Percentiles rank a stretch among this genome's conserved stretches.
These are phyloP conservation scores for Crioceris asparagi DNA, from an alignment of 2,888 invertebrate species.

Conservation along the genomic window DNA sequence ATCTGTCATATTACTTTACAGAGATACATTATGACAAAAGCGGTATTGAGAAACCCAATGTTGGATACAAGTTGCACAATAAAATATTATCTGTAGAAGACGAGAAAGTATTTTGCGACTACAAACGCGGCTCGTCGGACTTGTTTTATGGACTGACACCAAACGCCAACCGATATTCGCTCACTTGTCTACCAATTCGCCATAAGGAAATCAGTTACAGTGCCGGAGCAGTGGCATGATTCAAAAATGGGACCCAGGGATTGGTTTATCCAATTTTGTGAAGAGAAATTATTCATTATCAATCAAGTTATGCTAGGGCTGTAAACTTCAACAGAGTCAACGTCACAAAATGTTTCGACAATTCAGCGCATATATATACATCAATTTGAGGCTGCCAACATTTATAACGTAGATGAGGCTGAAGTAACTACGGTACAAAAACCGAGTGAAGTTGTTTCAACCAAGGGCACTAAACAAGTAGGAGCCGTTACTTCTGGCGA, in stretches of 20 bases:
- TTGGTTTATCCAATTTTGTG: conserved; percentile 1
- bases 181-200: conserved; percentile 3
- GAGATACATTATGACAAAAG: too few species aligned
- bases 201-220: conserved; percentile 1
- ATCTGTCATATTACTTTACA: too few species aligned
- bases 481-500: conserved; percentile 18
- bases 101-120: too few species aligned
- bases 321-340: conserved; percentile 2
- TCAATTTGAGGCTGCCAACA: conserved; percentile 3
- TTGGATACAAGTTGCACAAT: too few species aligned
- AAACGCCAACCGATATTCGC: neutral
- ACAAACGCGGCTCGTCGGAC: too few species aligned
- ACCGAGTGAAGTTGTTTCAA: conserved; percentile 10
- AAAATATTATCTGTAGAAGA: too few species aligned
- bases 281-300: conserved; percentile 3
- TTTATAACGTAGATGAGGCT: conserved; percentile 28
- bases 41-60: too few species aligned
- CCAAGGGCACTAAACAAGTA: conserved; percentile 6
- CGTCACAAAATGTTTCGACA: neutral
- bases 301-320: conserved; percentile 1
- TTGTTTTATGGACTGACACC: neutral
- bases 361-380: neutral
- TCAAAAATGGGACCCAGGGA: neutral
- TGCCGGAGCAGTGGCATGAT: conserved; percentile 3
- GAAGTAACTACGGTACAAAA: neutral